Evolutionary conservation across 1,140 invertebrate species (phyloP).

Genomic region (Stratiolaelaps scimitus): DNA sequence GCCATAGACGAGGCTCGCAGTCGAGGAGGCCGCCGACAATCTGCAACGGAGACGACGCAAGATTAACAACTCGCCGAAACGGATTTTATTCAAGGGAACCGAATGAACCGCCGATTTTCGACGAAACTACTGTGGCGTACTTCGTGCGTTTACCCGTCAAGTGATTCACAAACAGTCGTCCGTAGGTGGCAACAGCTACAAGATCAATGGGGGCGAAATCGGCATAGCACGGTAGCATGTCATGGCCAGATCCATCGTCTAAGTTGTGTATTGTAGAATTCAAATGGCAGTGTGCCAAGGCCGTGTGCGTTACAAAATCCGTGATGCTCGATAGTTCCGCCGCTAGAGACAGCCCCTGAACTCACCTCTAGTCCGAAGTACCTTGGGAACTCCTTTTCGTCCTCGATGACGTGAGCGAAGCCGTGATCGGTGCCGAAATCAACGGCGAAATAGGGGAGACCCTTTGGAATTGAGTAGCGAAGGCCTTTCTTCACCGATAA

Average conservation of each 20-base stretch:
- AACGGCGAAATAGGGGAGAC: slow-evolving; percentile 82
- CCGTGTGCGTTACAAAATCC: no score
- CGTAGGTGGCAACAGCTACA: no score
- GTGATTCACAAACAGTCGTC: no score
- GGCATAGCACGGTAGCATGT: slow-evolving; percentile 2
- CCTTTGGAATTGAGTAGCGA: slow-evolving; percentile 59
- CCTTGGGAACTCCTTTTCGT: slow-evolving; percentile 67
- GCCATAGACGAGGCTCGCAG: slow-evolving; percentile 67
- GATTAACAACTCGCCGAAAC: slow-evolving; percentile 25
- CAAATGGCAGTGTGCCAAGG: no score
- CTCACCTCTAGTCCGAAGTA: slow-evolving; percentile 67
- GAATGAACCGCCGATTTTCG: no score
- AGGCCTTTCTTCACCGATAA: slow-evolving; percentile 7
- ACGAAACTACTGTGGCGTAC: no score
- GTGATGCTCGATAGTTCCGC: no score
- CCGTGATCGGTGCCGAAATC: slow-evolving; percentile 76
- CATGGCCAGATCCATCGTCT: slow-evolving; percentile 41
- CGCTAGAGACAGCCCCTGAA: no score
- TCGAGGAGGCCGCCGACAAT: slow-evolving; percentile 87
- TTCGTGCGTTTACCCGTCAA: no score
- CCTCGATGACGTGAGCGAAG: slow-evolving; percentile 92
- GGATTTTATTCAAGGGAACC: background rate
- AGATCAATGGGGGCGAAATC: no score
- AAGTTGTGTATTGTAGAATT: no score
- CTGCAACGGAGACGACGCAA: slow-evolving; percentile 52